These are phyloP conservation scores for Pantala flavescens DNA, from an alignment of 1,140 invertebrate genomes.

Conservation along the genomic window DNA sequence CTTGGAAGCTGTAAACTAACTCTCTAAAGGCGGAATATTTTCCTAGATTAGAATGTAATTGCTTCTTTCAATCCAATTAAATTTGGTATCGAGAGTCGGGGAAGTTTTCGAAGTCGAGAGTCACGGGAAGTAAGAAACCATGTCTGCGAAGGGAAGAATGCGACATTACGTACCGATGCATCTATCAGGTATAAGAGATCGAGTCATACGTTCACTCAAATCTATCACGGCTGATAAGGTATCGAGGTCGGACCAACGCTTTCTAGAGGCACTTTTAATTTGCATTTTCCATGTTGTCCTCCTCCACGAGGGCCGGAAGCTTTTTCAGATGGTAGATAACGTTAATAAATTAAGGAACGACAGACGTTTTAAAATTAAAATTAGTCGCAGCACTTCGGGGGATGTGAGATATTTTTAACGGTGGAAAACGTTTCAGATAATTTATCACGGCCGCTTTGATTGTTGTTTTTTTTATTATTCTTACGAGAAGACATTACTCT, in stretches of 20 bases:
- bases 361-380: slow-evolving; percentile 10
- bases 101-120: too few relatives aligned
- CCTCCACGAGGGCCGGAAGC: not conserved
- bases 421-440: not conserved
- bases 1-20: too few relatives aligned
- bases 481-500: not conserved
- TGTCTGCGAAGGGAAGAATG: too few relatives aligned
- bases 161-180: too few relatives aligned
- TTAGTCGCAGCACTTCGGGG: not conserved
- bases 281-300: not conserved
- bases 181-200: not conserved
- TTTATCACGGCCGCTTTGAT: not conserved
- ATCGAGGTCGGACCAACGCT: not conserved
- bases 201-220: slow-evolving; percentile 6
- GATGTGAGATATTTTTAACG: slow-evolving; percentile 3
- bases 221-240: not conserved
- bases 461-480: not conserved
- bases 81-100: too few relatives aligned
- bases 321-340: not conserved
- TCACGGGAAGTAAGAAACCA: too few relatives aligned
- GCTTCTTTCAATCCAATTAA: too few relatives aligned
- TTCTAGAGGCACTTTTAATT: not conserved
- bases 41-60: too few relatives aligned
- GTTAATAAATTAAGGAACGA: slow-evolving; percentile 3
- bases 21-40: too few relatives aligned